Conservation (phyloP, 2,888 invertebrate species). For the Nymphalis c-album region DNA sequence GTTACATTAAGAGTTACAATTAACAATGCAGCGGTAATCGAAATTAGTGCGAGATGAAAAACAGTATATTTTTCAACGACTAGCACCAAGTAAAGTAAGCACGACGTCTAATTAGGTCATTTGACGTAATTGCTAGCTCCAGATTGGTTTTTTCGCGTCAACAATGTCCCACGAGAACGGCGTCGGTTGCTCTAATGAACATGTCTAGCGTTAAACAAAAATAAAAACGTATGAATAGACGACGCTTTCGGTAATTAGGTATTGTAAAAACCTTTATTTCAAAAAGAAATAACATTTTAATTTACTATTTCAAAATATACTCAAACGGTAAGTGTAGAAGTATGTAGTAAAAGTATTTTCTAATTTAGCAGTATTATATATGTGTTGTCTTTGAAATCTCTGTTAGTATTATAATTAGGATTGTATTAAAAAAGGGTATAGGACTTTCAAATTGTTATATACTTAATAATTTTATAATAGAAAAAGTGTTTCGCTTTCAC, state of each 20-base stretch:
- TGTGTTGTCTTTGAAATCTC: too few species aligned
- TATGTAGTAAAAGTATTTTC: too few species aligned
- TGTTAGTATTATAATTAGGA: too few species aligned
- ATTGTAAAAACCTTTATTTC: constrained; percentile 5
- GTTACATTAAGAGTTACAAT: too few species aligned
- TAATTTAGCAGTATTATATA: too few species aligned
- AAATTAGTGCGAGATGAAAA: constrained; percentile 18
- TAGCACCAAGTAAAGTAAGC: constrained; percentile 34
- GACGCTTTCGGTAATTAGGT: constrained; percentile 40
- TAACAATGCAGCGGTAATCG: background rate
- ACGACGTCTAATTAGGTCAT: constrained; percentile 66
- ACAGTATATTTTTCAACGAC: constrained; percentile 37
- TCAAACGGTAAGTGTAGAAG: too few species aligned
- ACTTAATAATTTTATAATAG: too few species aligned
- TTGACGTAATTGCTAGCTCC: constrained; percentile 75
- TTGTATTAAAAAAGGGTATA: too few species aligned
- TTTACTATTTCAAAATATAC: background rate
- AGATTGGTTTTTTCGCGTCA: constrained; percentile 79
- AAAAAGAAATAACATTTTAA: background rate
- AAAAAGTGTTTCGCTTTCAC: too few species aligned
- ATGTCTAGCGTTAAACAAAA: constrained; percentile 52
- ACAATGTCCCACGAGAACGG: constrained; percentile 65
- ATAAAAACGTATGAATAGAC: constrained; percentile 42
- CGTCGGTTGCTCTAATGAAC: constrained; percentile 70
- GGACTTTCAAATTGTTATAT: too few species aligned